A percentile compares a stretch with the other conserved stretches of the same genome.
Conservation (phyloP, 2,113 vertebrate genomes). For the Lanius ludovicianus region DNA sequence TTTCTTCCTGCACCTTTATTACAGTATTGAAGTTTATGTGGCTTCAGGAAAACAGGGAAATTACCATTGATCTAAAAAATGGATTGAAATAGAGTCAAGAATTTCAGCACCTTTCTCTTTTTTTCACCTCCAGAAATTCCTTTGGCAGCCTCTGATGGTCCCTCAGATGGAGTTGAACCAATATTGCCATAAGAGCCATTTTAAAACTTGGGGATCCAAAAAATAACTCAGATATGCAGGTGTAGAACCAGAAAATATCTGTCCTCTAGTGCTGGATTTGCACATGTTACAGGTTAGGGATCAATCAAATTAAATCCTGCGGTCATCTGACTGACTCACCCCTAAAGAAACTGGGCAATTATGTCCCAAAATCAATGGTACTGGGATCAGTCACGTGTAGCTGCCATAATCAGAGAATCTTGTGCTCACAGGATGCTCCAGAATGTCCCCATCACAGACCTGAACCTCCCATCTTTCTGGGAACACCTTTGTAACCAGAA, state of each 20-base stretch:
- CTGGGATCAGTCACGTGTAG: neutral
- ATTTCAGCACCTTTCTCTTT: fast-evolving
- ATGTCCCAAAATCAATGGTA: neutral
- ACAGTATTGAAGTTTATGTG: neutral
- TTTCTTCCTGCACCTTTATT: neutral
- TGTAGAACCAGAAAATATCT: neutral
- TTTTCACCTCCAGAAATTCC: neutral
- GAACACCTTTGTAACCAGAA: neutral
- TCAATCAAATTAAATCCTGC: conserved; percentile 4
- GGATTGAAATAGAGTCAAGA: neutral
- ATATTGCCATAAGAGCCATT: neutral
- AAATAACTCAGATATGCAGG: neutral
- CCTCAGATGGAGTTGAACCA: neutral
- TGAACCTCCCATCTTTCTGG: neutral
- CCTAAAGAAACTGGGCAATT: conserved; percentile 31
- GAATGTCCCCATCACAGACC: fast-evolving
- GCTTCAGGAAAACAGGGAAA: neutral
- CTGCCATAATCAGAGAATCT: neutral
- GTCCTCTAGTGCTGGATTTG: neutral
- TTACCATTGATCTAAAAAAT: neutral
- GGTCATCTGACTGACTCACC: neutral
- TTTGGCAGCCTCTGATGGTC: neutral
- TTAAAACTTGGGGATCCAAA: neutral
- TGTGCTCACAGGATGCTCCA: neutral
- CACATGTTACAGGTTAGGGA: neutral